Base-by-base conservation (phyloP, 2,888 invertebrate genomes). In the Ferdinandea cuprea region DNA sequence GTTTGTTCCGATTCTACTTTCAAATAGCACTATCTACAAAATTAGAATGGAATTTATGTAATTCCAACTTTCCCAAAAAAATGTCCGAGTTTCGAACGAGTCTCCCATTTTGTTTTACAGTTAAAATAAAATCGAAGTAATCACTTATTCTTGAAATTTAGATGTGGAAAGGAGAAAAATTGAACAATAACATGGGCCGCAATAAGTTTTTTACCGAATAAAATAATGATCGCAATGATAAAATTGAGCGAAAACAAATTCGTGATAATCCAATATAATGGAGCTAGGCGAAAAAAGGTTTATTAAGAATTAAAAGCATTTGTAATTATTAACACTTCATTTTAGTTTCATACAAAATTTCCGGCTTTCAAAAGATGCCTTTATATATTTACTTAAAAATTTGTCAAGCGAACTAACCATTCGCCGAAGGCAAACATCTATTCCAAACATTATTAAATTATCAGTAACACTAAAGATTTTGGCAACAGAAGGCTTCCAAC, bases 391-490 rank as follows among this genome's bases (percentile, higher is more conserved):
- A 19, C 28, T 32, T 2, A 59, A 44, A 0, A 32, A 17, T n/a
- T 19, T 44, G 9, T 32, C 30, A 32, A 9, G 1, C 8, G 30
- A 32, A 9, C 7, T 32, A 9, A 9, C 8, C 9, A 32, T 32
- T 32, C 30, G 30, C 30, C 7, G 30, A 30, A 59, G 44, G 9
- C 59, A 59, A 42, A 59, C 17, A 28, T 42, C 44, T 28, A 17
- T 59, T 9, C 59, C 59, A n/a, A 59, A 59, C 11, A 59, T 32
- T 1, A 46, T 59, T n/a, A 59, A 59, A 8, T 9, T 59, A 15
- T 59, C 59, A 19, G 44, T 32, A 17, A 44, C 44, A 32, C 9
- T 32, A 9, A 32, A 32, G 30, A 13, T 48, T 35, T 25, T 48
- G 48, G 46, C 46, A 46, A 46, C 21, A 21, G 13, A 32, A 30